Percentiles rank a stretch among this genome's conserved stretches.
Conservation (phyloP, 2,797 vertebrate species). For the Manis javanica region DNA sequence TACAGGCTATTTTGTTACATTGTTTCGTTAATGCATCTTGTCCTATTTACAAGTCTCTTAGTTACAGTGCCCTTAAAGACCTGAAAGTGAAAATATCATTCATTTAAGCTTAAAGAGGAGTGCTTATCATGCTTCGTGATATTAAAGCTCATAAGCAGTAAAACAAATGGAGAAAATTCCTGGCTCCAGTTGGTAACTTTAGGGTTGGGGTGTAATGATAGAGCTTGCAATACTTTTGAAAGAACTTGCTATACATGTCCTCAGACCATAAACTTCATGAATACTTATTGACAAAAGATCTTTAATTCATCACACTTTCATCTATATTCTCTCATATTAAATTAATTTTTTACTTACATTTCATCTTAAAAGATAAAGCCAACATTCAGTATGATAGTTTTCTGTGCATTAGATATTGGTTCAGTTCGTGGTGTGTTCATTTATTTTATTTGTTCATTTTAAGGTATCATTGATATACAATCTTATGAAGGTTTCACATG, state of each 20-base stretch:
- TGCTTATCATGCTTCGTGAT: not conserved
- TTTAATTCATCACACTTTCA: slow-evolving; percentile 6
- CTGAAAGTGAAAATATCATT: not conserved
- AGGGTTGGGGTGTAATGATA: not conserved
- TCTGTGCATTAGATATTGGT: not conserved
- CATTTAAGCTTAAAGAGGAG: not conserved
- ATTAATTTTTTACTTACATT: not conserved
- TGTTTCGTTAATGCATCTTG: not conserved
- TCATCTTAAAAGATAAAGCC: not conserved
- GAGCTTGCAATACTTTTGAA: not conserved
- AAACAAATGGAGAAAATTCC: not conserved
- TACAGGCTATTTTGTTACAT: not conserved
- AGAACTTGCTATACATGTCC: not conserved
- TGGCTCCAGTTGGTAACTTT: not conserved
- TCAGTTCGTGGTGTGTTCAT: not conserved
- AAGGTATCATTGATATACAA: no score
- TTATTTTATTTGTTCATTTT: not conserved
- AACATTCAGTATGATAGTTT: not conserved
- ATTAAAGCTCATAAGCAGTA: not conserved
- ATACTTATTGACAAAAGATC: not conserved
- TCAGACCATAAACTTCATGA: not conserved
- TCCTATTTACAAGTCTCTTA: not conserved
- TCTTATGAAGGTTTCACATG: no score
- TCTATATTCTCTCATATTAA: not conserved
- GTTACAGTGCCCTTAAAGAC: not conserved